Base-by-base conservation (phyloP, 1,140 invertebrate genomes). In the Oedothorax gibbosus region DNA sequence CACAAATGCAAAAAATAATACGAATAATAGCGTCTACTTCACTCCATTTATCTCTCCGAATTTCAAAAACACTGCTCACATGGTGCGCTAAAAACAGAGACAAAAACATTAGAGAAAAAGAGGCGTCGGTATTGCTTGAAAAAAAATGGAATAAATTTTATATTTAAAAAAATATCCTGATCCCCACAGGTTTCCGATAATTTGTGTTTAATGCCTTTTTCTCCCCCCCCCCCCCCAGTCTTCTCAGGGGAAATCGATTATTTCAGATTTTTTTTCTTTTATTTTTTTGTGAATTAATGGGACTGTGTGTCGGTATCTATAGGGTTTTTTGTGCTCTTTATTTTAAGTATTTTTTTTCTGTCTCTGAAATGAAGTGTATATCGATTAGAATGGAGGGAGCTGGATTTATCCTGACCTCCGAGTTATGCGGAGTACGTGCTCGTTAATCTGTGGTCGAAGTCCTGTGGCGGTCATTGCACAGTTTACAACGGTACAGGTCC, bases 141-240 rank as follows among this genome's bases (percentile, higher is more conserved):
- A 60, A 69, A 62, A 73, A 20, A 56, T 15, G 9, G 12, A 10
- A 65, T 21, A 65, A 54, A 49, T 65, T 75, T 75, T 65, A 64
- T 64, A 62, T 50, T 50, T 20, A 66, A 66, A 53, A 14, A 72
- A 72, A 62, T 82, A 72, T 54, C 66, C 51, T 71, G 18, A 56
- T 75, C 81, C 81, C 81, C 81, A 83, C 81, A 83, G 81, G 81
- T 83, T 83, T 83, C 71, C 81, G 81, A 83, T 83, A 83, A 83
- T 83, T 83, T 83, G 71, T 83, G 81, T 83, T 83, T 83, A 83
- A 83, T 83, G 81, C 81, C 81, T 83, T 83, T 83, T 83, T 56
- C 68, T 18, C 20, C 56, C 79, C 65, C 18, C 64, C 20, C 49
- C n/a, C 50, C 66, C 15, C 57, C n/a, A n/a, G n/a, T n/a, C n/a